Evolutionary conservation across 64 coral and sea anemone genomes (phyloP).

Genomic region (Montipora cactus): DNA sequence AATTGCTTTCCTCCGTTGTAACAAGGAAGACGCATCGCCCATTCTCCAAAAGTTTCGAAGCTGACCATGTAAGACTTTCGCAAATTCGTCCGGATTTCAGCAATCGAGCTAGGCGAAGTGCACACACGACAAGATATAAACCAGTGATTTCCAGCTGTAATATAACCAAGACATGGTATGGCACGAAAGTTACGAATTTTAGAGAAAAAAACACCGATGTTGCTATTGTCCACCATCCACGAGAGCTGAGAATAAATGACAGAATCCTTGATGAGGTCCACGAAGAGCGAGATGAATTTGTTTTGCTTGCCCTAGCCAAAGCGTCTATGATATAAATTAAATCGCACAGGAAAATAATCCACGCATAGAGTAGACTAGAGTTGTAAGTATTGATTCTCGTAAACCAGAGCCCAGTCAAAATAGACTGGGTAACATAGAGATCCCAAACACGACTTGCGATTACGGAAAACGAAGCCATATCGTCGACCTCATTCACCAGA

Average conservation of each 20-base stretch:
- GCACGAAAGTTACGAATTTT: constrained; percentile 8
- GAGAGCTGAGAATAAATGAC: neutral
- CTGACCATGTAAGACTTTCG: neutral
- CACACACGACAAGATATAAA: neutral
- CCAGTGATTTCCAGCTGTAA: constrained; percentile 2
- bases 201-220: neutral
- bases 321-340: constrained; percentile 62
- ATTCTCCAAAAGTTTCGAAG: neutral
- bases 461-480: neutral
- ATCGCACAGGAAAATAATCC: constrained; percentile 70
- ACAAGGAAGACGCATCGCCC: neutral
- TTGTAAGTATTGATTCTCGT: constrained; percentile 51
- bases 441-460: constrained; percentile 33
- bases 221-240: neutral
- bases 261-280: neutral
- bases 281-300: neutral
- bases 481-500: too few species aligned
- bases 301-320: constrained; percentile 52
- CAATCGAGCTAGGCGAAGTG: neutral
- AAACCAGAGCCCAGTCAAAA: constrained; percentile 50
- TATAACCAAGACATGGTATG: constrained; percentile 13
- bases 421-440: constrained; percentile 40
- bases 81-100: constrained; percentile 8
- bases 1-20: too few species aligned
- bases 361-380: constrained; percentile 46